Base-by-base conservation (phyloP, 2,888 invertebrate genomes). In the Callinectes sapidus region DNA sequence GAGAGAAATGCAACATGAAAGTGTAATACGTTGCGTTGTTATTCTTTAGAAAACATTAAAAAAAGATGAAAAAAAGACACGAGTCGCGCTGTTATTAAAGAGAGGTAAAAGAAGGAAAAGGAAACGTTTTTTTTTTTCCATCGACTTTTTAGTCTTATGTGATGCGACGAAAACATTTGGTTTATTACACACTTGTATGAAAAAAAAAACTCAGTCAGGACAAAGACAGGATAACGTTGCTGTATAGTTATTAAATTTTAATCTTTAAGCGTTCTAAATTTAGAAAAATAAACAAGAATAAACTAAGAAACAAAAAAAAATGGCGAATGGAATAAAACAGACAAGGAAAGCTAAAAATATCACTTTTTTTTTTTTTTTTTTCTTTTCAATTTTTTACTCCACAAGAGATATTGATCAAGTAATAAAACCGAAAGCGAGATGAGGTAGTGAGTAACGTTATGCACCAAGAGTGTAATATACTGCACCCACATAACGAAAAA, bases 1-100 rank as follows among this genome's bases (percentile, higher is more conserved):
- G 81, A 81, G 35, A 81, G 81, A 81, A 81, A 81, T 81, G 81
- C 81, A 35, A 35, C 81, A 35, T 81, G 81, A 32, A 35, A 81
- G 81, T 35, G 81, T 81, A 10, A 81, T 81, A 35, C 35, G 81
- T 81, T 35, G 81, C 81, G 14, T 28, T 13, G 81, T 35, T 81
- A 81, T 32, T 32, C 32, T 16, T 81, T 81, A 23, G 6, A 71
- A 71, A 71, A 10, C 23, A 23, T 3, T 28, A n/a, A 8, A n/a
- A 23, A 71, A 71, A 28, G 23, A 71, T 71, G 2, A n/a, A 71
- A n/a, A 71, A 71, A 28, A 28, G n/a, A n/a, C 28, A 71, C n/a
- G 71, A 10, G 71, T 16, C 35, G 32, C 16, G 81, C 23, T 81
- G 81, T 32, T 81, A 81, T 81, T 35, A 81, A 81, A 6, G 81